Base-by-base conservation (phyloP, 2,797 vertebrate species). In the Uromys caudimaculatus region DNA sequence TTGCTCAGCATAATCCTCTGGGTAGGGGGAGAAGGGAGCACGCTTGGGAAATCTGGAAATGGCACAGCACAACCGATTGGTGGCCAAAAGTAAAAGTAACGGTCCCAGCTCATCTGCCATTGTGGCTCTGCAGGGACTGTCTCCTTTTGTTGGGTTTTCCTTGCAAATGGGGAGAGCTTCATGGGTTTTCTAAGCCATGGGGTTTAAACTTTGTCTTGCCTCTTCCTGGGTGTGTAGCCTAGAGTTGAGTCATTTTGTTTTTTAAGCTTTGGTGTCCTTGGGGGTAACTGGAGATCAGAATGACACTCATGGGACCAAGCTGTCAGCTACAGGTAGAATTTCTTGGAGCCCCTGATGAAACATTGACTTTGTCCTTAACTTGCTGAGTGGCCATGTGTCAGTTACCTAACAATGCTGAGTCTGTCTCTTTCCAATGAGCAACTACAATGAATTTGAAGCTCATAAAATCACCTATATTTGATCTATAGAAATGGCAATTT, bases 51-150 rank as follows among this genome's bases (percentile, higher is more conserved):
- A n/a, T 35, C 41, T 56, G 41, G 78, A n/a, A 87, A 95, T 35
- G 35, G 60, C 29, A 7, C 10, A 84, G 62, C 50, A 52, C 29
- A 47, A 64, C 64, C 23, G 19, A 11, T 38, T 44, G 79, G 94
- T 81, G 85, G 47, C 56, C 83, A 96, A 67, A 87, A 38, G 16
- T 77, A 71, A 95, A 95, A 87, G 79, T 6, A 86, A 95, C 82
- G 83, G 69, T 7, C 7, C 64, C 32, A 64, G 24, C 38, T 95
- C 79, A 76, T 82, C 47, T n/a, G 12, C 62, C 79, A 85, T 12
- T 81, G 41, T 17, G 76, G 4, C 90, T 95, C 75, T 89, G 32
- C 35, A 58, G 81, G 79, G 52, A 94, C 29, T 44, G 35, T 78
- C 73, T 89, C 77, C 71, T 87, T 32, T 85, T 91, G 64, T 54